Base-by-base conservation (phyloP, 1,140 invertebrate genomes). In the Mizuhopecten yessoensis region DNA sequence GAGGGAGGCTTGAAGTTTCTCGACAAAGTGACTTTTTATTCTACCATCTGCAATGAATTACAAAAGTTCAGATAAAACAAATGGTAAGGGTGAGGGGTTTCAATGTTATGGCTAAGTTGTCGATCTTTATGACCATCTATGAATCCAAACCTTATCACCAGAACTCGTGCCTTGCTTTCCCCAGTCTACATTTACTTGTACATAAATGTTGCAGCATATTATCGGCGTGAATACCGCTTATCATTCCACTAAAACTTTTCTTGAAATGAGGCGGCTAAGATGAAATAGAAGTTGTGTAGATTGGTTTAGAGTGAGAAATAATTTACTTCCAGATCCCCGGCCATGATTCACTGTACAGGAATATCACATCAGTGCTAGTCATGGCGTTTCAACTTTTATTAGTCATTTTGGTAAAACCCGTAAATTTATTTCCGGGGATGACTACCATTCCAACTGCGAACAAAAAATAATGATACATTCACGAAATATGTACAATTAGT, bases 311-410 rank as follows among this genome's bases (percentile, higher is more conserved):
- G 42, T 20, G 17, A 45, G 42, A 45, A 45, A 45, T 45, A 15
- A 75, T 75, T 75, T 17, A 75, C n/a, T 75, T 75, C 1, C 57
- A 75, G 0, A n/a, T 75, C n/a, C 0, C 17, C n/a, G 5, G 5
- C 1, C 15, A n/a, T 75, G 57, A 75, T 75, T 75, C 57, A 75
- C 11, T 75, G 57, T 75, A 75, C 9, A 29, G 57, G 23, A 29
- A 75, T 75, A 75, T 17, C 20, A 29, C n/a, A 29, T 29, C 57
- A 7, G n/a, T 29, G n/a, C 57, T 1, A 49, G 45, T 49, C 23
- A 75, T 29, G 57, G 57, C 57, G 5, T 75, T 75, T 29, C n/a
- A 75, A 75, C 23, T 75, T 75, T 75, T 75, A 75, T 75, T 75
- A 75, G 57, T 75, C 57, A 75, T 29, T 75, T 75, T 13, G 57